Percentiles rank a stretch among this genome's conserved stretches.
These are phyloP conservation scores for Chloroclysta siterata DNA, from an alignment of 2,888 invertebrate genomes.

Conservation along the genomic window DNA sequence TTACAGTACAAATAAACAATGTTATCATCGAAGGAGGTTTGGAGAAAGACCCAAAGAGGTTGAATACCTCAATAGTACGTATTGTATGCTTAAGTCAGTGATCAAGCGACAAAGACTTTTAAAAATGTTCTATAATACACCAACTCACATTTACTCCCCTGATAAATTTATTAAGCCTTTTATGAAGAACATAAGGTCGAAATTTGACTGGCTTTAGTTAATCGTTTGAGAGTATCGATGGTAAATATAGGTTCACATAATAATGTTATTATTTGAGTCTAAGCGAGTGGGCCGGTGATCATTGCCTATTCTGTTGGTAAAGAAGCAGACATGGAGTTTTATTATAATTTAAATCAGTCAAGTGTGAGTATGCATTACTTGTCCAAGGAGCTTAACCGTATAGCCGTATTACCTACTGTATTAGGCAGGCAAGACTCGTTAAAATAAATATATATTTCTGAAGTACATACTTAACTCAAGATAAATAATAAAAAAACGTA, in stretches of 20 bases:
- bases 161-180: conserved; percentile 22
- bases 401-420: too few species aligned
- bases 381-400: neutral
- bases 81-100: conserved; percentile 69
- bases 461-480: too few species aligned
- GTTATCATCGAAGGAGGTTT: conserved; percentile 45
- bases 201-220: conserved; percentile 36
- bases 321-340: conserved; percentile 70
- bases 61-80: conserved; percentile 63
- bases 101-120: conserved; percentile 77
- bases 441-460: too few species aligned
- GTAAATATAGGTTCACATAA: conserved; percentile 65
- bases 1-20: conserved; percentile 28
- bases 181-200: conserved; percentile 41
- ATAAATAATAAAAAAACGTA: too few species aligned
- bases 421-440: too few species aligned
- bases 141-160: conserved; percentile 39
- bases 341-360: conserved; percentile 52
- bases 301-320: conserved; percentile 70
- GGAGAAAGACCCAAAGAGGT: conserved; percentile 62
- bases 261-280: conserved; percentile 80
- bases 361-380: conserved; percentile 40
- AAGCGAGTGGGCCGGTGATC: conserved; percentile 76
- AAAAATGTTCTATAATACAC: conserved; percentile 70
- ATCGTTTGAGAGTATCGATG: conserved; percentile 31